Evolutionary conservation across 2,797 vertebrate genomes (phyloP).

Genomic region (Propithecus perrieri): DNA sequence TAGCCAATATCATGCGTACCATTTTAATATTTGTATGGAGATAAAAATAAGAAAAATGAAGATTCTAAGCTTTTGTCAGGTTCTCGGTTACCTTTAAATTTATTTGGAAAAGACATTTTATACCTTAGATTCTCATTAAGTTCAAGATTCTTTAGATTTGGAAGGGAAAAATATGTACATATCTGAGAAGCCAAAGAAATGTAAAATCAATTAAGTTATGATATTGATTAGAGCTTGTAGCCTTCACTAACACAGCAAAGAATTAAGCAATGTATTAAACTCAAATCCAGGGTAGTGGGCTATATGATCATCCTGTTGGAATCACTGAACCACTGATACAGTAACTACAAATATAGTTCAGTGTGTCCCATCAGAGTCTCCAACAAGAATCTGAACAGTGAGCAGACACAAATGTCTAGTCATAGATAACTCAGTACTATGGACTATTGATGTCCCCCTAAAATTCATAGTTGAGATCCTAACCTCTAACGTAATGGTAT

Average conservation of each 20-base stretch:
- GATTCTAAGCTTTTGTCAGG: background rate
- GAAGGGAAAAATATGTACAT: background rate
- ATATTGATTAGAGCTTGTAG: background rate
- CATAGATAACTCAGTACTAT: background rate
- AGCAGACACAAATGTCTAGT: background rate
- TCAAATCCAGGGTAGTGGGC: background rate
- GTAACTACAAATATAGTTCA: background rate
- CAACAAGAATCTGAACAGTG: background rate
- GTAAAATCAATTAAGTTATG: background rate
- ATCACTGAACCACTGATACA: background rate
- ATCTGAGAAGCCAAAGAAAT: background rate
- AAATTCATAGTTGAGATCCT: background rate
- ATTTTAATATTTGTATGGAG: background rate
- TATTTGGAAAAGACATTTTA: background rate
- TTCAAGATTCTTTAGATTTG: background rate
- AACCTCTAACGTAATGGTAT: background rate
- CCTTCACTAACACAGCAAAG: background rate
- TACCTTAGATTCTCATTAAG: conserved; percentile 10
- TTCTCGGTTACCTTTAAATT: conserved; percentile 19
- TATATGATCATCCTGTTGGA: background rate
- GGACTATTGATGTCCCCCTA: background rate
- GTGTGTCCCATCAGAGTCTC: background rate
- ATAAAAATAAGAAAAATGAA: conserved; percentile 30
- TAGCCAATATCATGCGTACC: background rate
- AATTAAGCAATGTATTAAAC: conserved; percentile 14